Percentiles rank a stretch among this genome's conserved stretches.
Conservation (phyloP, 2,888 invertebrate genomes). For the Drosophila merina region DNA sequence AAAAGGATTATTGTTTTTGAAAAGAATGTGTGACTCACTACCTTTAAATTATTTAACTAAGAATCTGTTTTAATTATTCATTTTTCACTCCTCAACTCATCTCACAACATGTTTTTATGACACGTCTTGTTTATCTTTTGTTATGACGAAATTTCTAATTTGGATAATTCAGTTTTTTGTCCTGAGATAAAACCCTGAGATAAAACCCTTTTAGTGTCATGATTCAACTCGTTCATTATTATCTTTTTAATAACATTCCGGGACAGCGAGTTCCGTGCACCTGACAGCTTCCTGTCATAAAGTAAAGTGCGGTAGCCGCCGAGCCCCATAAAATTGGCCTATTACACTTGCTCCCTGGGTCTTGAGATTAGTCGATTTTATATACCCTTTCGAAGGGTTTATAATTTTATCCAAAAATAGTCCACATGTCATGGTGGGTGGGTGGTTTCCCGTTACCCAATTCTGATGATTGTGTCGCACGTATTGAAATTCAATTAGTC, state of each 20-base stretch:
- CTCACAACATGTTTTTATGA: background rate
- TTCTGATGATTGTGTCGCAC: slow-evolving; percentile 54
- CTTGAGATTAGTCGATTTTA: slow-evolving; percentile 10
- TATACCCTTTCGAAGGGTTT: background rate
- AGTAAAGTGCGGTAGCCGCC: slow-evolving; percentile 48
- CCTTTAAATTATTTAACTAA: no score
- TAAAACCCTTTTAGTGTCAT: slow-evolving; percentile 47
- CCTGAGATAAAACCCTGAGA: slow-evolving; percentile 45
- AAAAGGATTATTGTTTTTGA: background rate
- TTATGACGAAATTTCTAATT: slow-evolving; percentile 30
- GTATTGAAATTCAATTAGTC: slow-evolving; percentile 67
- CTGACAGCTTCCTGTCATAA: slow-evolving; percentile 77
- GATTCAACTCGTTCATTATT: slow-evolving; percentile 45
- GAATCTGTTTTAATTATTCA: no score
- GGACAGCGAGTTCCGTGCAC: slow-evolving; percentile 32
- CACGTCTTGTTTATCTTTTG: slow-evolving; percentile 6
- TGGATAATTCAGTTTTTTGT: slow-evolving; percentile 5
- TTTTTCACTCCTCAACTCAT: background rate
- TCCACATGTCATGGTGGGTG: background rate
- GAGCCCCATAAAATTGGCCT: slow-evolving; percentile 36
- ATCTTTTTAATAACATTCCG: slow-evolving; percentile 70
- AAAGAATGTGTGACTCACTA: background rate
- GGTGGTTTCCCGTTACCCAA: slow-evolving; percentile 16
- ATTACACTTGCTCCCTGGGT: slow-evolving; percentile 3
- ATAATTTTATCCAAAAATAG: no score